These are phyloP conservation scores for Cyprinus carpio DNA, from an alignment of 2,113 vertebrate species.

Conservation along the genomic window DNA sequence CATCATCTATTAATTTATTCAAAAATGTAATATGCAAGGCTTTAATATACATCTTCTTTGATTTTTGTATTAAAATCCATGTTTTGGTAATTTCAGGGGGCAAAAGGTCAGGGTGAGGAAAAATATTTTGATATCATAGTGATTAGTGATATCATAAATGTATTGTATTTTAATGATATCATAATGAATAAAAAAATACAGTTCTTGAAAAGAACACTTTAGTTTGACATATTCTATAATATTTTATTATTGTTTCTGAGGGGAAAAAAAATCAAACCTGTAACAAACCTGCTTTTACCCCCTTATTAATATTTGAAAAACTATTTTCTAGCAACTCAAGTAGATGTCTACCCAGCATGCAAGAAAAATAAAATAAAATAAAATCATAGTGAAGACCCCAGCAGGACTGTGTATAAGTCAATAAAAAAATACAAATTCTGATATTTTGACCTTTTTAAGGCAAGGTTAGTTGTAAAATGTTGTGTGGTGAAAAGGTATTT, in stretches of 20 bases:
- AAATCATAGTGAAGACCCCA: not conserved
- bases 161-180: too few relatives aligned
- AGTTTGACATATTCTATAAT: not conserved
- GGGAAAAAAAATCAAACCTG: not conserved
- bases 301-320: not conserved
- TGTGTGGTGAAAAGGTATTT: too few relatives aligned
- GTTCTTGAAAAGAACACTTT: not conserved
- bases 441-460: too few relatives aligned
- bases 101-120: not conserved
- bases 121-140: too few relatives aligned
- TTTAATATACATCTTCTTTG: not conserved
- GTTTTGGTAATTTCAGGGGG: not conserved
- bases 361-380: too few relatives aligned
- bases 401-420: not conserved
- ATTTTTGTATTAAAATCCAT: not conserved
- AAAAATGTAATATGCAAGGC: too few relatives aligned
- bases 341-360: too few relatives aligned
- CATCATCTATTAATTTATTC: too few relatives aligned
- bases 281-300: not conserved
- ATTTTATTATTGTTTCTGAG: not conserved
- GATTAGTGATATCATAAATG: too few relatives aligned
- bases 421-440: too few relatives aligned
- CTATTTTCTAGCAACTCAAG: not conserved
- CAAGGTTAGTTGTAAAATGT: too few relatives aligned
- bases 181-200: not conserved